phyloP scores from a whole-genome alignment of 2,113 vertebrate genomes.

The Uropsilus gracilis region DNA sequence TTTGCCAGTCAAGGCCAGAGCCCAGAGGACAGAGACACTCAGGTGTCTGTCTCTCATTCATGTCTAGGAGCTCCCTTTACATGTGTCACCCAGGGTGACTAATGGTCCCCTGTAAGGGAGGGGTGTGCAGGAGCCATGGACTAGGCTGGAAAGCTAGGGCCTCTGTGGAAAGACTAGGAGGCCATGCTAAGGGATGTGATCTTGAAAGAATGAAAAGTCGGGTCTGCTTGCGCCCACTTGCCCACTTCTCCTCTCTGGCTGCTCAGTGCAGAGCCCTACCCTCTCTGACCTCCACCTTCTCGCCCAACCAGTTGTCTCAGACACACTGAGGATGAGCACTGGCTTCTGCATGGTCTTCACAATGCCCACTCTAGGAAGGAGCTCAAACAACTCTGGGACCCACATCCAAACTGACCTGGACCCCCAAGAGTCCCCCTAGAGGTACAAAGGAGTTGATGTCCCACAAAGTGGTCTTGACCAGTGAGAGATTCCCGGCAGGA shows the following conservation, averaged over 20 bases:
- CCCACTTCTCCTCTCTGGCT: no score
- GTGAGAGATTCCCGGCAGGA: not conserved
- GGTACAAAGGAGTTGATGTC: not conserved
- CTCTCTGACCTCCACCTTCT: not conserved
- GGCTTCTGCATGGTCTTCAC: not conserved
- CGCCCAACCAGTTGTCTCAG: not conserved
- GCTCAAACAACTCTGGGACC: not conserved
- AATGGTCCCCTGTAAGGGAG: not conserved
- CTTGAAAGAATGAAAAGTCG: not conserved
- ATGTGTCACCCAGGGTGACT: no score
- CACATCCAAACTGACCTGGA: not conserved
- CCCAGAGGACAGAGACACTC: not conserved
- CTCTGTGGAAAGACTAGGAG: not conserved
- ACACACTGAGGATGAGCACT: not conserved
- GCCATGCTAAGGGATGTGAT: not conserved
- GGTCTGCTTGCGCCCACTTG: not conserved
- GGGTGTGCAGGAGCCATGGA: accelerated
- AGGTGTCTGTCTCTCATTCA: not conserved
- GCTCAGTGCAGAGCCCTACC: not conserved
- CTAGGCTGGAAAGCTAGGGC: no score
- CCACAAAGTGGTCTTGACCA: not conserved
- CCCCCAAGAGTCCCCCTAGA: accelerated
- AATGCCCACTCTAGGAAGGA: not conserved
- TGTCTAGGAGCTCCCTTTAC: accelerated
- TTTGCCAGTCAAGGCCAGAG: not conserved